Base-by-base conservation (phyloP, 1,140 invertebrate species). In the Nephotettix cincticeps region DNA sequence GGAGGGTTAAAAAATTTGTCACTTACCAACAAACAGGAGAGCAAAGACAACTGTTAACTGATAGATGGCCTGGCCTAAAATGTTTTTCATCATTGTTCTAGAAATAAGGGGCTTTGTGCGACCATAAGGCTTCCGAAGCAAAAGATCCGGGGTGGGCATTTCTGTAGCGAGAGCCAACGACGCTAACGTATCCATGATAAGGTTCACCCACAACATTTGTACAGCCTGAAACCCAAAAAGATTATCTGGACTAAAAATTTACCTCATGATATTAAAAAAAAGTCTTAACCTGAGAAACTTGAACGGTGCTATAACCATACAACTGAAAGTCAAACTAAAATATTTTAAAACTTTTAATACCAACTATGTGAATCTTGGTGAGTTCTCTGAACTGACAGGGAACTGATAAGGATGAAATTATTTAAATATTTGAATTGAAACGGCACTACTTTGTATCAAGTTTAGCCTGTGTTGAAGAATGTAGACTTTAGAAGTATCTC, bases 151-250 rank as follows among this genome's bases (percentile, higher is more conserved):
- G n/a, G 96, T 99, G 23, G 98, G 98, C 84, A 98, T 84, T 86
- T 99, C 98, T 21, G 98, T 99, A 69, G 98, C 98, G 76, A 99
- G 86, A 65, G 98, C 98, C 71, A 99, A 86, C 0, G 97, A 99
- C 70, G 98, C 98, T 69, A 99, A 85, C 17, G 98, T 99, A 87
- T 99, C 98, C 98, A 99, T 99, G 80, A 99, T 99, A 47, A 99
- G 85, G 83, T 99, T 99, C 61, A 99, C 97, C 98, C 98, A 99
- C 77, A 99, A 89, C 97, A 99, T 99, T 90, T 99, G 97, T 58
- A 99, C 97, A 77, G 97, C 97, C 89, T 95, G 81, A 43, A 69
- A 69, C 21, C 30, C 11, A 27, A n/a, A n/a, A n/a, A n/a, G n/a
- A n/a, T n/a, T n/a, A n/a, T n/a, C n/a, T 11, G 40, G 9, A 43